Conservation (phyloP, 2,113 vertebrate species). For the Oreotrochilus melanogaster region DNA sequence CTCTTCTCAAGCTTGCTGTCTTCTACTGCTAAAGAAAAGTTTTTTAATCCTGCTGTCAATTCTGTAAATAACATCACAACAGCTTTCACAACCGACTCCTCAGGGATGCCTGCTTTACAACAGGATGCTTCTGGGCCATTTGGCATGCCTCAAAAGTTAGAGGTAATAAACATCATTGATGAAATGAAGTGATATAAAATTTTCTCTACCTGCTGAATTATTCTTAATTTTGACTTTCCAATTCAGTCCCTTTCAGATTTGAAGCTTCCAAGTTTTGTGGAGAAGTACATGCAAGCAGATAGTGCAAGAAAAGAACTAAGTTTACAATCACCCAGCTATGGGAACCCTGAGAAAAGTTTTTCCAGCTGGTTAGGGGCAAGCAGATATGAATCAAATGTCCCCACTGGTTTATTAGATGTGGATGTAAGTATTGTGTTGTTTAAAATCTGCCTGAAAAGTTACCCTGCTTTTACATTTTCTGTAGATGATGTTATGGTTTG, state of each 20-base stretch:
- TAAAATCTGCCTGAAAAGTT: background rate
- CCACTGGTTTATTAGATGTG: slow-evolving; percentile 62
- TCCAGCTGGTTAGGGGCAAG: slow-evolving; percentile 69
- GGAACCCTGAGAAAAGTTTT: slow-evolving; percentile 67
- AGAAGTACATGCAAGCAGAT: slow-evolving; percentile 80
- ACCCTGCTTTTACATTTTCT: background rate
- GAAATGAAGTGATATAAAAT: slow-evolving; percentile 44
- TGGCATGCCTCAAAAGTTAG: slow-evolving; percentile 37
- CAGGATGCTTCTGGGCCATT: slow-evolving; percentile 54
- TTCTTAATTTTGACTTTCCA: slow-evolving; percentile 52
- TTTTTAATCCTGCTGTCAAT: slow-evolving; percentile 75
- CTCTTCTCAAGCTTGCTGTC: slow-evolving; percentile 88
- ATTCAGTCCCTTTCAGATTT: slow-evolving; percentile 76
- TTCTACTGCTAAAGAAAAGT: slow-evolving; percentile 74
- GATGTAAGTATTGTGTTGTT: slow-evolving; percentile 77
- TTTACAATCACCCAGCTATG: slow-evolving; percentile 53
- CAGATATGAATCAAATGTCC: slow-evolving; percentile 63
- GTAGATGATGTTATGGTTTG: background rate
- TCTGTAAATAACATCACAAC: slow-evolving; percentile 70
- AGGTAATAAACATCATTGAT: slow-evolving; percentile 61
- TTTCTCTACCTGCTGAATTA: background rate
- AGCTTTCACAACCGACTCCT: slow-evolving; percentile 67
- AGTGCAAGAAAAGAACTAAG: slow-evolving; percentile 58
- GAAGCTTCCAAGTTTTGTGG: slow-evolving; percentile 81
- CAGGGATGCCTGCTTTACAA: slow-evolving; percentile 37